These are phyloP conservation scores for Nylanderia fulva DNA, from an alignment of 1,140 invertebrate genomes.

Conservation along the genomic window DNA sequence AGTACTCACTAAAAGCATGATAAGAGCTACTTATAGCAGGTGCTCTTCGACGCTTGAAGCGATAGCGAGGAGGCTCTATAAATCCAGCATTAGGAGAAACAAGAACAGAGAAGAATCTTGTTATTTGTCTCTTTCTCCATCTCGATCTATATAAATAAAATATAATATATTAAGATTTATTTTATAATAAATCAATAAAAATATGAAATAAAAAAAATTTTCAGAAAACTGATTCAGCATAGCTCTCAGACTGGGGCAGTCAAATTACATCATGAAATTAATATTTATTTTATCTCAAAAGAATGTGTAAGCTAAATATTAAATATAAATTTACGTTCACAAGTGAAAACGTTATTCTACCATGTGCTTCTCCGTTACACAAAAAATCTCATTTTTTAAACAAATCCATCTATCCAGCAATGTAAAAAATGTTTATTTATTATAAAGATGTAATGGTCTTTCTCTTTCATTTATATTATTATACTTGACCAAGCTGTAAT, in stretches of 20 bases:
- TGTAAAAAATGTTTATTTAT: background rate
- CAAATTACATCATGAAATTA: conserved; percentile 68
- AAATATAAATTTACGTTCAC: background rate
- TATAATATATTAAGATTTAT: background rate
- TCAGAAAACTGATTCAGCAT: conserved; percentile 74
- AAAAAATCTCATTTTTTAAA: background rate
- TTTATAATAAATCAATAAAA: background rate
- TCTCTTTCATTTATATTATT: background rate
- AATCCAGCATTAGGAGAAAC: too few relatives aligned
- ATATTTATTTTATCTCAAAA: background rate
- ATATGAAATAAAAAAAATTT: conserved; percentile 1
- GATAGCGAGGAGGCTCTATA: too few relatives aligned
- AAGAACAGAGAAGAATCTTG: background rate
- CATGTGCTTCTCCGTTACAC: background rate
- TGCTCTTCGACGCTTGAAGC: too few relatives aligned
- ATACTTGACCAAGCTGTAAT: background rate
- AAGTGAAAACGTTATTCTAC: background rate
- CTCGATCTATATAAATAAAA: conserved; percentile 25
- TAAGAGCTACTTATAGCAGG: too few relatives aligned
- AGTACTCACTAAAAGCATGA: conserved; percentile 57
- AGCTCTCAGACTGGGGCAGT: conserved; percentile 80
- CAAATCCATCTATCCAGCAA: background rate
- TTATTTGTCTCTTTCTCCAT: background rate
- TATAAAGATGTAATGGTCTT: background rate
- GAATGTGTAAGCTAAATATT: background rate